Base-by-base conservation (phyloP, 2,888 invertebrate genomes). In the Meteorus cinctellus region DNA sequence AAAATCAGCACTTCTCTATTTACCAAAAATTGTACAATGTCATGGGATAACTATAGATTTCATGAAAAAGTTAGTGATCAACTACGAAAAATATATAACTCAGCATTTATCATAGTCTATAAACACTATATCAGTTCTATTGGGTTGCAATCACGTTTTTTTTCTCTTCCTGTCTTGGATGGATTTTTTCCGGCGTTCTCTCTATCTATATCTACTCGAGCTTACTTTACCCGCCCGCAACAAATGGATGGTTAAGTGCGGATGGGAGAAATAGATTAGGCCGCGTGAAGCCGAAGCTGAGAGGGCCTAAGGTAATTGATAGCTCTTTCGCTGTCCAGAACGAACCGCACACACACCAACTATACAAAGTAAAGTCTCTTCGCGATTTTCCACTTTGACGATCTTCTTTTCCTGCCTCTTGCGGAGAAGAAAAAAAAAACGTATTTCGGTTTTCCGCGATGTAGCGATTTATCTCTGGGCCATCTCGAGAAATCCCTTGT, bases 261-360 rank as follows among this genome's bases (percentile, higher is more conserved):
- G 82, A 82, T 81, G 80, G 76, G 82, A 81, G 80, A 85, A 85
- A 86, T 86, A 84, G 83, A 85, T 86, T 82, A 81, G 84, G 82
- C 76, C 77, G 10, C 10, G 55, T 55, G 55, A 55, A 55, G 78
- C 77, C 78, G 78, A 80, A 45, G 74, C 73, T 36, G 71, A 19
- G 81, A 82, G 80, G 78, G 77, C 81, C 80, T 78, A 80, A 78
- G 78, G 82, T 84, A 84, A 87, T 86, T 85, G 85, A 86, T 85
- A 82, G 84, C 80, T 77, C 77, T 79, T 63, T 72, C 72, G 67
- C 29, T 74, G 51, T 60, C 59, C 14, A 29, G 4, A 31, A 24
- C 41, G 48, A 48, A 51, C 24, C 48, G 36, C 27, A 60, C 36
- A 65, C 8, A 41, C 36, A 34, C 14, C n/a, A 41, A 6, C 10